phyloP scores from a whole-genome alignment of 2,888 invertebrate genomes.

The Hipparchia sbordonii region DNA sequence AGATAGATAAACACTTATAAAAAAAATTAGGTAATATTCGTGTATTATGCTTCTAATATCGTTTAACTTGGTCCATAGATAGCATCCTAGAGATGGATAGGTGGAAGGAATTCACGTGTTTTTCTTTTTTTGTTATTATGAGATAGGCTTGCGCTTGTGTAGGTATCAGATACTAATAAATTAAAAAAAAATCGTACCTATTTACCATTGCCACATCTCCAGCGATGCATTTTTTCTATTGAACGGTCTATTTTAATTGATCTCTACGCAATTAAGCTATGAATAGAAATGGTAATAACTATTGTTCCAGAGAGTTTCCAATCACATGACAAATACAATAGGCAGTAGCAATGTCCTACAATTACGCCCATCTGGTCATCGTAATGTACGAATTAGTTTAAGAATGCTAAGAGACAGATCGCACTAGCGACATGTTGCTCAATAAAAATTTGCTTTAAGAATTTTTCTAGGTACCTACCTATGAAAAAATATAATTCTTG shows the following conservation, averaged over 20 bases:
- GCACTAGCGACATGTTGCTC: constrained; percentile 2
- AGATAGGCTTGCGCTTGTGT: too few species aligned
- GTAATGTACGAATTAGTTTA: constrained; percentile 41
- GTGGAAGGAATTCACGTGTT: too few species aligned
- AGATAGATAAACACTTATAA: too few species aligned
- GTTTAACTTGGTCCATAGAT: too few species aligned
- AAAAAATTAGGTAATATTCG: too few species aligned
- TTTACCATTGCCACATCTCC: too few species aligned
- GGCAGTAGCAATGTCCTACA: constrained; percentile 23
- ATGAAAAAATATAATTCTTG: neutral
- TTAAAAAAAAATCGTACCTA: too few species aligned
- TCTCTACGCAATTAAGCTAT: neutral
- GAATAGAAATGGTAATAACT: constrained; percentile 9
- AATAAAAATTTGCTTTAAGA: neutral
- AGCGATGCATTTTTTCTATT: too few species aligned
- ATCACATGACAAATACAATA: constrained; percentile 7
- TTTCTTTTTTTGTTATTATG: too few species aligned
- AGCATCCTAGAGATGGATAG: too few species aligned
- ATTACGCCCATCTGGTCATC: constrained; percentile 37
- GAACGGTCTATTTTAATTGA: neutral
- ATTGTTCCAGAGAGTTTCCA: constrained; percentile 20
- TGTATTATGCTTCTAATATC: too few species aligned
- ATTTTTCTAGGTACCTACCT: neutral
- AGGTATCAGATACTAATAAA: too few species aligned
- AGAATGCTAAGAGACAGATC: constrained; percentile 34